Percentiles rank a stretch among this genome's conserved stretches.
These are phyloP conservation scores for Campylomormyrus numenius DNA, from an alignment of 2,113 vertebrate genomes.

Conservation along the genomic window DNA sequence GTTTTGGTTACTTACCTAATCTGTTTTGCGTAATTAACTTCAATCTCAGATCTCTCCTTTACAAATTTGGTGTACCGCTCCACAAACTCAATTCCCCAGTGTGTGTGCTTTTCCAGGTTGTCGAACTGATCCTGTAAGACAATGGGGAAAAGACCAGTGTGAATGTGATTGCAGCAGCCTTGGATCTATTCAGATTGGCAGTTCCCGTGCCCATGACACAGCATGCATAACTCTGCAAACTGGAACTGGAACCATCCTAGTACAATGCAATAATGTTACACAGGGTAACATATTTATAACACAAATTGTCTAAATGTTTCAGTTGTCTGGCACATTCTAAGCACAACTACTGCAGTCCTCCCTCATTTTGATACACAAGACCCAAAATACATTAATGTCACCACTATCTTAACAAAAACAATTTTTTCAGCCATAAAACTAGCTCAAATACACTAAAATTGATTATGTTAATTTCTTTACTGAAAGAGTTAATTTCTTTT, in stretches of 20 bases:
- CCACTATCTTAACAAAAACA: not conserved
- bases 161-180: not conserved
- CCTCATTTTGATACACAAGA: not conserved
- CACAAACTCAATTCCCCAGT: conserved; percentile 79
- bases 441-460: not conserved
- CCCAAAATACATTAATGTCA: not conserved
- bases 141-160: conserved; percentile 11
- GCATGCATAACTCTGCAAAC: not conserved
- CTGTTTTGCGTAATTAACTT: conserved; percentile 77
- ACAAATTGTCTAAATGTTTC: not conserved
- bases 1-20: conserved; percentile 61
- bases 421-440: not conserved
- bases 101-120: conserved; percentile 91
- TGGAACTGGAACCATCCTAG: not conserved
- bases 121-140: conserved; percentile 91
- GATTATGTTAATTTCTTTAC: not conserved
- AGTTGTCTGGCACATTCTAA: not conserved
- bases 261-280: not conserved
- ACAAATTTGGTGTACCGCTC: conserved; percentile 78
- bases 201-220: not conserved
- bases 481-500: not conserved
- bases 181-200: not conserved
- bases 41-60: conserved; percentile 73
- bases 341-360: not conserved
- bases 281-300: not conserved